A percentile compares a stretch with the other conserved stretches of the same genome.
phyloP scores from a whole-genome alignment of 23 tunicate genomes.

The Ciona savignyi region DNA sequence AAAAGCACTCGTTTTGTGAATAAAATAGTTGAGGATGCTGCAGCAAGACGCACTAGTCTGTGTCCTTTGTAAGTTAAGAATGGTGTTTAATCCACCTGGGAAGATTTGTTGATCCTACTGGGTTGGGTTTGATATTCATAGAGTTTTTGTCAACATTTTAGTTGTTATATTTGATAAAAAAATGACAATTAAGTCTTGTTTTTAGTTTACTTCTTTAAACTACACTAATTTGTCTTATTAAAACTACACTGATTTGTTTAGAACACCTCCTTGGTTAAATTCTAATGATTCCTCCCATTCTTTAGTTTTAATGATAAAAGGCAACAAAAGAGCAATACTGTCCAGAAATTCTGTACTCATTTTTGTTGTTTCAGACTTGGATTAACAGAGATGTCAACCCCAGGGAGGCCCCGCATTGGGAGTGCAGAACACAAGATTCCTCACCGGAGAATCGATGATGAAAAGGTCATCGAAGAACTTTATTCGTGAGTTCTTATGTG shows the following conservation, averaged over 20 bases:
- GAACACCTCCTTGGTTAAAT: background rate
- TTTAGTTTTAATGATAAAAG: no score
- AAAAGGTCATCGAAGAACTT: conserved; percentile 56
- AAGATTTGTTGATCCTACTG: background rate
- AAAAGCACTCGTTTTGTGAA: conserved; percentile 22
- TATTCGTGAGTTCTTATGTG: conserved; percentile 43
- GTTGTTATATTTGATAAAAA: no score
- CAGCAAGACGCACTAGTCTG: conserved; percentile 21
- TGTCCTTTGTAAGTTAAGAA: conserved; percentile 39
- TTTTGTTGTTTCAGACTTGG: background rate
- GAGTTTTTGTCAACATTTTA: no score
- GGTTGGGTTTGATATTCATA: background rate
- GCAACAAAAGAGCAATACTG: no score
- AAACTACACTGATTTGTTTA: background rate
- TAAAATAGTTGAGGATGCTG: conserved; percentile 35
- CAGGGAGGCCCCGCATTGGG: conserved; percentile 35
- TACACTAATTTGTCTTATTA: background rate
- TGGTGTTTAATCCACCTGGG: background rate
- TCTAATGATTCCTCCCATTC: no score
- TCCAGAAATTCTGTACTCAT: no score
- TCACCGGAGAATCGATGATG: conserved; percentile 77
- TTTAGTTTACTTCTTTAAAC: background rate
- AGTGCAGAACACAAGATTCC: conserved; percentile 86
- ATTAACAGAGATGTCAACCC: conserved; percentile 22
- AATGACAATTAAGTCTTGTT: no score